phyloP scores from a whole-genome alignment of 2,888 invertebrate genomes.

The Lumbricus terrestris region DNA sequence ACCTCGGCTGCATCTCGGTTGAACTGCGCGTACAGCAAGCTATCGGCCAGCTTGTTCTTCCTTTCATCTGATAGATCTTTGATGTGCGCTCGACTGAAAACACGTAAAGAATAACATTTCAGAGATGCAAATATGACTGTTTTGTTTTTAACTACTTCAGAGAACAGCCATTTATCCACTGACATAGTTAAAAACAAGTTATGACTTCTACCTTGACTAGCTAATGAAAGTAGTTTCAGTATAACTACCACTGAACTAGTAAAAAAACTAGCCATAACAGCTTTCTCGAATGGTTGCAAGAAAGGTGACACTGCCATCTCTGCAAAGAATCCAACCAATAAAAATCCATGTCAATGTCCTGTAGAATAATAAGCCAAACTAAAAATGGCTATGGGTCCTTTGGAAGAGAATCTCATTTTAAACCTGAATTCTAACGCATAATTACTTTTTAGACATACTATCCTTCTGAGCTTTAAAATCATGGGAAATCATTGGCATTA shows the following conservation, averaged over 20 bases:
- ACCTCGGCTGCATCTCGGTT: constrained; percentile 83
- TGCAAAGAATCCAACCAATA: background rate
- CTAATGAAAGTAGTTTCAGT: too few relatives aligned
- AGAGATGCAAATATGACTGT: too few relatives aligned
- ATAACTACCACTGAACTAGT: too few relatives aligned
- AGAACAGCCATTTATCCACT: too few relatives aligned
- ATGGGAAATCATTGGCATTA: background rate
- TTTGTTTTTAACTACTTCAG: too few relatives aligned
- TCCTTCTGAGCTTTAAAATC: background rate
- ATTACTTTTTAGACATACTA: background rate
- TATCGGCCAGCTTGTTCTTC: constrained; percentile 72
- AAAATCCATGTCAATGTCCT: background rate
- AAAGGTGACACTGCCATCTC: too few relatives aligned
- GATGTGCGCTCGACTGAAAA: constrained; percentile 49
- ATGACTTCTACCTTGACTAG: too few relatives aligned
- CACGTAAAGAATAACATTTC: background rate
- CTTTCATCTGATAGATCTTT: constrained; percentile 71
- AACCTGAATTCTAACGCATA: too few relatives aligned
- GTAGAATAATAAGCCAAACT: background rate
- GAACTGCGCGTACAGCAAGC: constrained; percentile 83
- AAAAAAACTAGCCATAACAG: too few relatives aligned
- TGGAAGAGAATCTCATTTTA: background rate
- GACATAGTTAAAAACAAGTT: too few relatives aligned
- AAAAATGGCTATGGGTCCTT: background rate
- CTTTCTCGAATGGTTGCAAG: too few relatives aligned